Evolutionary conservation across 2,797 vertebrate genomes (phyloP), one percentile per base, ranked within the genome.

Genomic region (Cuniculus paca): DNA sequence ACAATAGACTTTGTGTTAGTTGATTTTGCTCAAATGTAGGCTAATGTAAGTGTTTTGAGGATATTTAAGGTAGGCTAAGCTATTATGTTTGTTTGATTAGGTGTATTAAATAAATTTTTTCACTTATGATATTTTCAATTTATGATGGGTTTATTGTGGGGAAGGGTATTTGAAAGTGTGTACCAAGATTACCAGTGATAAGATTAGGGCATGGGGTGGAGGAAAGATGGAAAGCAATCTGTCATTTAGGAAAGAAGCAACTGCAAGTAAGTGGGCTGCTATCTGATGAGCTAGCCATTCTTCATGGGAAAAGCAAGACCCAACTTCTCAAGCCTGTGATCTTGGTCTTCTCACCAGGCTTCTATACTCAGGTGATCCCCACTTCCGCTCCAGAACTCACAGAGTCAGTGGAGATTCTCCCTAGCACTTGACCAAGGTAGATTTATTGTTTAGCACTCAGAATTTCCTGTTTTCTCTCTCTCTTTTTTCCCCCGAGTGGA

Each of bases 381-480:
- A 26, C 39, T n/a, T 90, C 24, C 75, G 34, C 36, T 86, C 45
- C 48, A 70, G 56, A 70, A 42, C 10, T 77, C 45, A 42, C 13
- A 12, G 78, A 36, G 28, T 12, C 26, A 45, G 42, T 82, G 65
- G 31, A 45, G 31, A 72, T 22, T 77, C 2, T 31, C 48, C 26
- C 5, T 13, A 52, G 63, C 45, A 84, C 91, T 31, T 93, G 78
- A 90, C 8, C 8, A 61, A 88, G 9, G 26, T 72, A 5, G 70
- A 79, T 45, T 81, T 82, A 95, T 81, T 93, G 54, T 36, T 83
- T 68, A 78, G 17, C 17, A 24, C 0, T 11, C 88, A 70, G 61
- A 1, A 82, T 81, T 88, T 85, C n/a, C 50, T 13, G 26, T 90
- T 91, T 97, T 89, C 48, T 84, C 17, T 54, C 52, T 54, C 52